Conservation (phyloP, 1,140 invertebrate species). For the Eufriesea mexicana region DNA sequence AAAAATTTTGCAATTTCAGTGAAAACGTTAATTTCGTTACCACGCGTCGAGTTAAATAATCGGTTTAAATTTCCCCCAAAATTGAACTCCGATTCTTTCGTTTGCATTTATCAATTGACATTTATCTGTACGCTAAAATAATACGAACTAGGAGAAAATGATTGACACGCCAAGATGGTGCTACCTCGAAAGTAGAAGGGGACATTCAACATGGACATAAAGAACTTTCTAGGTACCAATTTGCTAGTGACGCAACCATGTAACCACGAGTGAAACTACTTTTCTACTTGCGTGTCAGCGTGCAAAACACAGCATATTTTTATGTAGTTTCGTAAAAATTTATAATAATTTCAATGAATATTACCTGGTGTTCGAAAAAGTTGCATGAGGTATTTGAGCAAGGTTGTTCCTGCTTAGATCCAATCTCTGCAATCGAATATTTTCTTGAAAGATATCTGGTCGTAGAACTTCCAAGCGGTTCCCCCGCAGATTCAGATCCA, state of each 20-base stretch:
- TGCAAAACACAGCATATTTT: neutral
- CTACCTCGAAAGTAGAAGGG: constrained; percentile 53
- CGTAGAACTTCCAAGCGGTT: constrained; percentile 89
- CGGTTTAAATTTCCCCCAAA: no score
- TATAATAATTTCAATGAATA: neutral
- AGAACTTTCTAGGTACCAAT: constrained; percentile 77
- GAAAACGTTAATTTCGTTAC: no score
- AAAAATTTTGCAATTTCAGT: no score
- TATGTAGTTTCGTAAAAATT: neutral
- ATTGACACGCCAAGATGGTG: constrained; percentile 71
- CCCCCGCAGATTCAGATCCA: constrained; percentile 88
- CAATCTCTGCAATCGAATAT: constrained; percentile 85
- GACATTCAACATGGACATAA: constrained; percentile 70
- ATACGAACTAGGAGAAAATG: constrained; percentile 30
- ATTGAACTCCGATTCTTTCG: neutral
- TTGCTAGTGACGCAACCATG: constrained; percentile 73
- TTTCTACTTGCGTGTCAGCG: constrained; percentile 61
- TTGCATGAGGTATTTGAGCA: constrained; percentile 85
- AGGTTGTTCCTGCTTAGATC: constrained; percentile 91
- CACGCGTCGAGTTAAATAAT: no score
- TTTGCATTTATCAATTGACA: neutral
- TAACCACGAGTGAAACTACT: constrained; percentile 75
- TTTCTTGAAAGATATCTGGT: constrained; percentile 86
- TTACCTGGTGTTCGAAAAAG: constrained; percentile 85
- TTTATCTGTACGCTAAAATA: neutral